Base-by-base conservation (phyloP, 2,113 vertebrate genomes). In the Plecturocebus donacophilus region DNA sequence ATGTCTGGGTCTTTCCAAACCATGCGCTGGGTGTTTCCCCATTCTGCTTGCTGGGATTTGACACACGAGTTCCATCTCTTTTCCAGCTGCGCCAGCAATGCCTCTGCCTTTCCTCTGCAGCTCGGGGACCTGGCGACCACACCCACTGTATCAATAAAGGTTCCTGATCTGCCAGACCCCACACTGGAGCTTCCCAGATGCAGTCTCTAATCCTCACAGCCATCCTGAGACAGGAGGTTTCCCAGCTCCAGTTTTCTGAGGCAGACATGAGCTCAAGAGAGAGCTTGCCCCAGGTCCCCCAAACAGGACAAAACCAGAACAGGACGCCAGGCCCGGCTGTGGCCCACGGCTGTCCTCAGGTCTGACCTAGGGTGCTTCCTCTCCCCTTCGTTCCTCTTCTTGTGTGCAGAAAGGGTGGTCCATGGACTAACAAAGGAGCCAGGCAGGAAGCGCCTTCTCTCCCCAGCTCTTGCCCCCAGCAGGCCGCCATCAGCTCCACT, bases 11-110 rank as follows among this genome's bases (percentile, higher is more conserved):
- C 52, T 90, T 17, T 73, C 30, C 35, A 82, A 58, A 19, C 58
- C 35, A 35, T 2, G 4, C 13, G 19, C 30, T n/a, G 19, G 32
- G 27, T 6, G 3, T 12, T 47, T 49, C 42, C 75, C 8, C 4
- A 3, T 25, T 47, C 86, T 64, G 58, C 23, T 27, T 66, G 40
- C 73, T 14, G 40, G 40, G 42, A 23, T 75, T 23, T 20, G 23
- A 3, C 32, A 30, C 64, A 0, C 1, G 2, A 23, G 32, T 66
- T 25, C 45, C 20, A 6, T 81, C 86, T 90, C 86, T 73, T 73
- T 54, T 7, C 1, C 0, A n/a, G 56, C 12, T 38, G 16, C 1
- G 8, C 6, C 27, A 1, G 2, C n/a, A 2, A 27, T 0, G 2
- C 64, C 61, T 38, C 52, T 2, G 8, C 32, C 68, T n/a, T 5